Base-by-base conservation (phyloP, 2,888 invertebrate species). In the Noctua janthe region DNA sequence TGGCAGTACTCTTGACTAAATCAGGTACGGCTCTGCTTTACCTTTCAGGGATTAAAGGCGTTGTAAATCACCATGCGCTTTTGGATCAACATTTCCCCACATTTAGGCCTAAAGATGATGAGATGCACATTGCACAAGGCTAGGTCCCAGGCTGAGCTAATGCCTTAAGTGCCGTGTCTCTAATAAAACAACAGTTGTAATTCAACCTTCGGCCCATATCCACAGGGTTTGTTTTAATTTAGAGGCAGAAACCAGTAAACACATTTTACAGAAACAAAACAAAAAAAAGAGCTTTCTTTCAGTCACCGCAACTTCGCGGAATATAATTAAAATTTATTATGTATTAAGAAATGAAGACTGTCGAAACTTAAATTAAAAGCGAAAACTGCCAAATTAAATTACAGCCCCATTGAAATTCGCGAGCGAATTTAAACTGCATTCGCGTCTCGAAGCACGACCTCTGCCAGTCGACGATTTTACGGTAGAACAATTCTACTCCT, bases 401-500 rank as follows among this genome's bases (percentile, higher is more conserved):
- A 80, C 71, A 83, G 56, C 70, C 59, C 71, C 79, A 85, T 82
- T 74, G 62, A 80, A 88, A 84, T 86, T 81, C 39, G 73, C 69
- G 66, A 83, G 74, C 71, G 69, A 83, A 83, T 85, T 82, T 35
- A 83, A 81, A 76, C 72, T 81, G 83, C 83, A 83, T 67, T 84
- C 81, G 81, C 85, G 81, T 88, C 71, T 80, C 80, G 80, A 73
- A 80, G 82, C 79, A 78, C 77, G 62, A 74, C 79, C 85, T 87
- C 82, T 74, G 74, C 74, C 62, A 73, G 85, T 39, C 87, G 86
- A 89, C 91, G 90, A 95, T 94, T 95, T 94, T 87, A 94, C 93
- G 94, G 89, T 91, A 91, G 91, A 93, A 91, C 91, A 91, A 91
- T 91, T 92, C 81, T 89, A 87, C 91, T 90, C 89, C 87, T 85